These are phyloP conservation scores for Lycaon pictus DNA, from an alignment of 2,113 vertebrate species.

Conservation along the genomic window DNA sequence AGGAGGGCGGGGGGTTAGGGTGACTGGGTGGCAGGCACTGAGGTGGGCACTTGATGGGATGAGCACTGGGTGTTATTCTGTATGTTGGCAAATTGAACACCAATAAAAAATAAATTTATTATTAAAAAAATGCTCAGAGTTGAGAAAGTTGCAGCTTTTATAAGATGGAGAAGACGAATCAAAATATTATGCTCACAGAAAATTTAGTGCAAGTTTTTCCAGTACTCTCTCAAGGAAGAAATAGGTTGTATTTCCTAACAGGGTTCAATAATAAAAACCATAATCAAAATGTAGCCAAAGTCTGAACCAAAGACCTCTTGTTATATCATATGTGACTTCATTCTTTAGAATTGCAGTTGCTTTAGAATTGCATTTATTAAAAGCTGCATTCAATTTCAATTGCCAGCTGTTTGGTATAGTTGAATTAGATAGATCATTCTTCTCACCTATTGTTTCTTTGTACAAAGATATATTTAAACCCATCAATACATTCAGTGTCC, in stretches of 20 bases:
- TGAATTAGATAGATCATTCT: conserved; percentile 57
- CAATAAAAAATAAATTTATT: too few species aligned
- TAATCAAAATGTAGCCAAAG: conserved; percentile 62
- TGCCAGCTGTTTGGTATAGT: conserved; percentile 69
- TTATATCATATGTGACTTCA: conserved; percentile 52
- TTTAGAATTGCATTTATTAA: conserved; percentile 73
- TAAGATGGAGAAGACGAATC: neutral
- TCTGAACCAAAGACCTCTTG: conserved; percentile 68
- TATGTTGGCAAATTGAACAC: too few species aligned
- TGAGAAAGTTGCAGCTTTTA: conserved; percentile 36
- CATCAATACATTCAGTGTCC: conserved; percentile 65
- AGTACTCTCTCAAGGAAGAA: conserved; percentile 56
- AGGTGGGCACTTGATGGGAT: too few species aligned
- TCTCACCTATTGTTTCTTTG: conserved; percentile 69
- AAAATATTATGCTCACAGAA: conserved; percentile 46
- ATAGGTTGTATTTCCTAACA: conserved; percentile 61
- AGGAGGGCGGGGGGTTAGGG: too few species aligned
- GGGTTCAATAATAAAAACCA: conserved; percentile 62
- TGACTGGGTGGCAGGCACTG: too few species aligned
- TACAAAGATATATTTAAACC: conserved; percentile 75
- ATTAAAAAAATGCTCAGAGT: neutral
- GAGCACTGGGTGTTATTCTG: too few species aligned
- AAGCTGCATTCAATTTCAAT: conserved; percentile 76
- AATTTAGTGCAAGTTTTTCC: conserved; percentile 43
- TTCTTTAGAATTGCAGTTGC: neutral